These are phyloP conservation scores for Drosophila azteca DNA, from an alignment of 1,140 invertebrate species.

Conservation along the genomic window DNA sequence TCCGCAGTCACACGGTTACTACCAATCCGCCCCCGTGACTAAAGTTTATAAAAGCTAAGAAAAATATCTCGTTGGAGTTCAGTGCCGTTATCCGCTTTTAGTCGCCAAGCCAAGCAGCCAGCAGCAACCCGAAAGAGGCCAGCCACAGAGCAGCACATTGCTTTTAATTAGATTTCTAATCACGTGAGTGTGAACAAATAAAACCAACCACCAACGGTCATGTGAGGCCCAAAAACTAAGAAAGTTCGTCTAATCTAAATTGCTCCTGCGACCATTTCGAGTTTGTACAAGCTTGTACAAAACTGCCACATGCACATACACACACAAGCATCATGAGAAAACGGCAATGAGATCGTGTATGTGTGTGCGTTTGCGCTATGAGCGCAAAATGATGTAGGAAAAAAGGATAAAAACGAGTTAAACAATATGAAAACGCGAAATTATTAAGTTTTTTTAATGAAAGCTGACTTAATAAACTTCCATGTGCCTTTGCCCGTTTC, in stretches of 20 bases:
- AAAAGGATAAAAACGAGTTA: constrained; percentile 13
- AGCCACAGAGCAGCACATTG: constrained; percentile 72
- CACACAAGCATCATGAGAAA: constrained; percentile 32
- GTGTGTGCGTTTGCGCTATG: constrained; percentile 28
- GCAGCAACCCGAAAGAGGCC: constrained; percentile 72
- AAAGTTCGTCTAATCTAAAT: constrained; percentile 27
- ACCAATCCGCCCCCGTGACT: constrained; percentile 61
- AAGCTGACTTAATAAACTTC: constrained; percentile 30
- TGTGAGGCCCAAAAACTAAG: constrained; percentile 40
- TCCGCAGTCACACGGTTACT: not conserved
- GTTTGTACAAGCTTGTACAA: constrained; percentile 60
- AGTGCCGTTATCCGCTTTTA: constrained; percentile 63
- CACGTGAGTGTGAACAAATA: constrained; percentile 70
- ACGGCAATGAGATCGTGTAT: constrained; percentile 45
- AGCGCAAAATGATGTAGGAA: constrained; percentile 23
- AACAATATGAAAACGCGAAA: constrained; percentile 27
- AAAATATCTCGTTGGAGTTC: constrained; percentile 53
- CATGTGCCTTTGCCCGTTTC: constrained; percentile 48
- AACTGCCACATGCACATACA: constrained; percentile 52
- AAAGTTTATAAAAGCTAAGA: constrained; percentile 78
- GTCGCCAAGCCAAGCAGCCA: constrained; percentile 69
- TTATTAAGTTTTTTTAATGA: constrained; percentile 27
- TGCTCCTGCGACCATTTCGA: constrained; percentile 55
- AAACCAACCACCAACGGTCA: constrained; percentile 48
- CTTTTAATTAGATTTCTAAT: constrained; percentile 80